Conservation (phyloP, 2,888 invertebrate genomes). For the Lasioglossum morio region DNA sequence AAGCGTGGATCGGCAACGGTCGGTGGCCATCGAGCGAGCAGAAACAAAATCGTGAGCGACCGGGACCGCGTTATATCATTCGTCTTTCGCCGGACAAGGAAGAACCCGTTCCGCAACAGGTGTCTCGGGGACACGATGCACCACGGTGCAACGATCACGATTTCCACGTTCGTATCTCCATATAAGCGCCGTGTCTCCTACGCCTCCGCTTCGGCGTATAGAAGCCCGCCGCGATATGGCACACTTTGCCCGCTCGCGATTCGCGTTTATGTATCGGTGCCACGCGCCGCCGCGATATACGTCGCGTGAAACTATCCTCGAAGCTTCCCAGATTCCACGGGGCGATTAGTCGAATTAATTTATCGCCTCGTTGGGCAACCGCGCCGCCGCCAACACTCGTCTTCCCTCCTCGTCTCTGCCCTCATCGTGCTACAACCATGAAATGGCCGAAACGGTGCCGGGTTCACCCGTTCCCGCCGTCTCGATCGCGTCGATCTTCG, state of each 20-base stretch:
- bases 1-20: background rate
- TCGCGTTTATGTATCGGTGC: slow-evolving; percentile 38
- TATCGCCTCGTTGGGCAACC: slow-evolving; percentile 46
- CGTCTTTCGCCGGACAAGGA: slow-evolving; percentile 29
- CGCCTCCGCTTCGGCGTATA: slow-evolving; percentile 4
- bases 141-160: slow-evolving; percentile 38
- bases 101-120: slow-evolving; percentile 62
- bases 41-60: slow-evolving; percentile 17
- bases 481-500: background rate
- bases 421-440: background rate
- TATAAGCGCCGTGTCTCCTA: slow-evolving; percentile 55
- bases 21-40: background rate
- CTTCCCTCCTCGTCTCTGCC: slow-evolving; percentile 9
- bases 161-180: slow-evolving; percentile 61
- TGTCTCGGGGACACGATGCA: slow-evolving; percentile 50
- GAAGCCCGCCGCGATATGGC: slow-evolving; percentile 53
- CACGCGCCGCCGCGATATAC: slow-evolving; percentile 27
- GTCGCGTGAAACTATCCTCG: slow-evolving; percentile 60
- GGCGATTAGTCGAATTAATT: slow-evolving; percentile 63
- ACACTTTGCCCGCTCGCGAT: slow-evolving; percentile 66
- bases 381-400: slow-evolving; percentile 14
- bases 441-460: slow-evolving; percentile 8
- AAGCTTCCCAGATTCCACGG: slow-evolving; percentile 61
- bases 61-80: slow-evolving; percentile 46
- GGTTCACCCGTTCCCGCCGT: background rate